Conservation (phyloP, 92 coral and sea anemone species). For the Zoanthus sociatus region DNA sequence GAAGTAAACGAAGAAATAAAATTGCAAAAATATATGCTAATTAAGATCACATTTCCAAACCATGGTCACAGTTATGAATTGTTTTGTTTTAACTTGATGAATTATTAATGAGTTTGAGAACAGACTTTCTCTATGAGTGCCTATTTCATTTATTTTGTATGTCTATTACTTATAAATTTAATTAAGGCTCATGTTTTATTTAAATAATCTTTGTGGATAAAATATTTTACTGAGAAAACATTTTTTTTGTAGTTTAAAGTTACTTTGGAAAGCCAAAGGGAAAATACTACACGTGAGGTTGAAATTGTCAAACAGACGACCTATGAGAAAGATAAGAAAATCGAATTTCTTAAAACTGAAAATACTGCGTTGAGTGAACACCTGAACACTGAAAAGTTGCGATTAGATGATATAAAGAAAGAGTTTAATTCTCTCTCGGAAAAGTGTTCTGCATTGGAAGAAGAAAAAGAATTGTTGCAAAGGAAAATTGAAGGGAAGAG, state of each 20-base stretch:
- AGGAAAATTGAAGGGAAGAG: slow-evolving; percentile 38
- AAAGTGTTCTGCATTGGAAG: slow-evolving; percentile 53
- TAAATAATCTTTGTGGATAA: neutral
- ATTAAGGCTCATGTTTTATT: neutral
- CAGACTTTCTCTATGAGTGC: too few species aligned
- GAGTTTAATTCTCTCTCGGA: slow-evolving; percentile 51
- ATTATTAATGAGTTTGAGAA: too few species aligned
- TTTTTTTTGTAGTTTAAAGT: slow-evolving; percentile 36
- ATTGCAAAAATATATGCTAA: too few species aligned
- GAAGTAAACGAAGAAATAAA: too few species aligned
- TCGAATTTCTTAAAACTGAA: slow-evolving; percentile 28
- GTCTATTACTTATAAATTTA: too few species aligned
- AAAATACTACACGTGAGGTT: slow-evolving; percentile 11
- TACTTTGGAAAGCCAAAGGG: slow-evolving; percentile 24
- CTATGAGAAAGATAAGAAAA: slow-evolving; percentile 43
- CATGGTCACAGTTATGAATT: too few species aligned
- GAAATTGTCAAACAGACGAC: slow-evolving; percentile 22
- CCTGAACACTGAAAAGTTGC: slow-evolving; percentile 47
- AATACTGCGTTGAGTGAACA: slow-evolving; percentile 35
- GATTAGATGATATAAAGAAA: slow-evolving; percentile 57
- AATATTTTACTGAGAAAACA: neutral
- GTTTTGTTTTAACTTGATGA: too few species aligned
- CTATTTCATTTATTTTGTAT: too few species aligned
- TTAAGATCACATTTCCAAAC: too few species aligned
- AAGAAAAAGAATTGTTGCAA: slow-evolving; percentile 67